These are phyloP conservation scores for Drosophila mojavensis DNA, from an alignment of 1,140 invertebrate genomes.

Conservation along the genomic window DNA sequence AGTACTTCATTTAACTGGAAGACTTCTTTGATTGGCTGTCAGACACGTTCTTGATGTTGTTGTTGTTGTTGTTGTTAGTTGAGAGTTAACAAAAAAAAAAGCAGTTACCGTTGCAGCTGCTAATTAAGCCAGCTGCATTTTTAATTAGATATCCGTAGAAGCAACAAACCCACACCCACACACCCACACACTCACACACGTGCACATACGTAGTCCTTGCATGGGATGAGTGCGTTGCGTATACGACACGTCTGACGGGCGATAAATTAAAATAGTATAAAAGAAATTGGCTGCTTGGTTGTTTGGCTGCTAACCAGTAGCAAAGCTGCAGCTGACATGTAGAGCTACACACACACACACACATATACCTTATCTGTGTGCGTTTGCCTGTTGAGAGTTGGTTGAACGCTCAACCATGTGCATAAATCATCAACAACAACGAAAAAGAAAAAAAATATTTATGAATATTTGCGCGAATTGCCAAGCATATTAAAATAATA, in stretches of 20 bases:
- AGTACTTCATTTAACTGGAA: too few species aligned
- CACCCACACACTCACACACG: conserved; percentile 14
- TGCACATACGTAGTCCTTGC: conserved; percentile 10
- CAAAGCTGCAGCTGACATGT: not conserved
- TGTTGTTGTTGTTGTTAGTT: not conserved
- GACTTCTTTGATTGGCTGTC: too few species aligned
- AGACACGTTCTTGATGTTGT: too few species aligned
- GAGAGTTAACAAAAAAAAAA: conserved; percentile 39
- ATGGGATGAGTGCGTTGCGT: conserved; percentile 22
- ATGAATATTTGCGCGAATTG: conserved; percentile 36
- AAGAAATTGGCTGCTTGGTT: conserved; percentile 40
- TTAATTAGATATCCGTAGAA: conserved; percentile 50
- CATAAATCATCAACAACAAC: conserved; percentile 28
- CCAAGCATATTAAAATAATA: conserved; percentile 1
- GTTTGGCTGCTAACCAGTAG: not conserved
- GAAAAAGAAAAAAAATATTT: not conserved
- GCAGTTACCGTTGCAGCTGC: conserved; percentile 44
- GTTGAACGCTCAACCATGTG: conserved; percentile 38
- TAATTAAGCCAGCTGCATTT: conserved; percentile 54
- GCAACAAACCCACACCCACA: not conserved
- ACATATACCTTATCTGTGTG: not conserved
- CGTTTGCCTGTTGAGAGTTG: conserved; percentile 12
- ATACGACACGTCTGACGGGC: conserved; percentile 44
- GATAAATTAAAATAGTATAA: conserved; percentile 35
- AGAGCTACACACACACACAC: not conserved